phyloP scores from a whole-genome alignment of 2,113 vertebrate species.

The Megaceryle maxima region DNA sequence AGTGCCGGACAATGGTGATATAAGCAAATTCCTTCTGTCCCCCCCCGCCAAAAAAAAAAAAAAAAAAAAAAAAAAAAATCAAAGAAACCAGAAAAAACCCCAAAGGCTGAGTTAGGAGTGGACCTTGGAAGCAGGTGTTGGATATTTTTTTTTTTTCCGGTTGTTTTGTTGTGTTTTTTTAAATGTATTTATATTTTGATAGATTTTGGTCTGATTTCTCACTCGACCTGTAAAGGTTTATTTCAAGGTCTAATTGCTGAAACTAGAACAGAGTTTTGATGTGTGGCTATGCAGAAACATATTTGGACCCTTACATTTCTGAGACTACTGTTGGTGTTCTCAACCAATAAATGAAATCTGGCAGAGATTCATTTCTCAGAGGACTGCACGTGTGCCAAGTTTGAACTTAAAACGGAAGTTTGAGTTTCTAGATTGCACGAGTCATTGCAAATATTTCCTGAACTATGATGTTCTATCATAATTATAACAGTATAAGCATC shows the following conservation, averaged over 20 bases:
- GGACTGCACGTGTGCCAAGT: neutral
- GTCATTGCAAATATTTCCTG: neutral
- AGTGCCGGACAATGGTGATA: too few relatives aligned
- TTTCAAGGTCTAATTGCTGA: neutral
- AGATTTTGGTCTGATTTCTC: neutral
- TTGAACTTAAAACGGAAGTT: neutral
- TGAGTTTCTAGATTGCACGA: neutral
- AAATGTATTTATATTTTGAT: neutral
- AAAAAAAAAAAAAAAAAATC: too few relatives aligned
- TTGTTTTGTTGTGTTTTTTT: neutral
- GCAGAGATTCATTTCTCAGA: neutral
- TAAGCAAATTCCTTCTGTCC: too few relatives aligned
- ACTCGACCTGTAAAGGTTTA: neutral
- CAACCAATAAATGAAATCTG: neutral
- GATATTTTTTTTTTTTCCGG: neutral
- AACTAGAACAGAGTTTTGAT: neutral
- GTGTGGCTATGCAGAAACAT: neutral
- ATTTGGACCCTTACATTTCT: accelerated
- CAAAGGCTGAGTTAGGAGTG: neutral
- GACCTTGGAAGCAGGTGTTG: neutral
- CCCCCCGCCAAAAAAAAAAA: too few relatives aligned
- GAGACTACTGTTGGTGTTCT: neutral
- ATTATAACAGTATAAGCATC: neutral
- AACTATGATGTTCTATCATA: neutral
- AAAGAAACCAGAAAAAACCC: neutral